A percentile compares a stretch with the other conserved stretches of the same genome.
Conservation (phyloP, 2,888 invertebrate genomes). For the Boloria selene region DNA sequence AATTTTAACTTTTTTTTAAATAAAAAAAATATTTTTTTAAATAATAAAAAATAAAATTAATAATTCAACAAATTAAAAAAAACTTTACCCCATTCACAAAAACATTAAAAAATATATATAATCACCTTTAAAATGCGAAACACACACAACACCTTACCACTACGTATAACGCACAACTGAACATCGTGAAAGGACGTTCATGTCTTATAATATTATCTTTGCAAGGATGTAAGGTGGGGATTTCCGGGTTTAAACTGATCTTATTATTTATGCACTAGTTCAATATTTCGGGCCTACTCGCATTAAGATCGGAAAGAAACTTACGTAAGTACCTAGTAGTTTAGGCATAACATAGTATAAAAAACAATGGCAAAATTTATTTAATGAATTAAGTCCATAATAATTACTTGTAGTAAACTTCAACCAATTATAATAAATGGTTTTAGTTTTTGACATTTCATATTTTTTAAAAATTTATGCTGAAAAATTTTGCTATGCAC, state of each 20-base stretch:
- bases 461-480: no score
- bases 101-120: slow-evolving; percentile 29
- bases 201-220: slow-evolving; percentile 57
- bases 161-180: slow-evolving; percentile 34
- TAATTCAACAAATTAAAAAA: background rate
- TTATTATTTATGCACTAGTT: slow-evolving; percentile 27
- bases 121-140: slow-evolving; percentile 32
- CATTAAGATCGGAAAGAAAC: no score
- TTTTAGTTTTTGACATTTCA: no score
- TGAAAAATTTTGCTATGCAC: no score
- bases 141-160: slow-evolving; percentile 32
- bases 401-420: no score
- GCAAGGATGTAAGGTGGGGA: slow-evolving; percentile 42
- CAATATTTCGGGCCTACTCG: background rate
- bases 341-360: no score
- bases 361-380: no score
- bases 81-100: slow-evolving; percentile 4
- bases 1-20: background rate
- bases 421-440: no score
- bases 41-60: background rate
- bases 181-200: slow-evolving; percentile 36
- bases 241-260: slow-evolving; percentile 42
- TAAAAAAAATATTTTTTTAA: background rate
- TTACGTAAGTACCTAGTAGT: no score
- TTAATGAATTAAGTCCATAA: no score